A percentile compares a stretch with the other conserved stretches of the same genome.
Conservation (phyloP, 2,888 invertebrate genomes). For the Plemyria rubiginata region DNA sequence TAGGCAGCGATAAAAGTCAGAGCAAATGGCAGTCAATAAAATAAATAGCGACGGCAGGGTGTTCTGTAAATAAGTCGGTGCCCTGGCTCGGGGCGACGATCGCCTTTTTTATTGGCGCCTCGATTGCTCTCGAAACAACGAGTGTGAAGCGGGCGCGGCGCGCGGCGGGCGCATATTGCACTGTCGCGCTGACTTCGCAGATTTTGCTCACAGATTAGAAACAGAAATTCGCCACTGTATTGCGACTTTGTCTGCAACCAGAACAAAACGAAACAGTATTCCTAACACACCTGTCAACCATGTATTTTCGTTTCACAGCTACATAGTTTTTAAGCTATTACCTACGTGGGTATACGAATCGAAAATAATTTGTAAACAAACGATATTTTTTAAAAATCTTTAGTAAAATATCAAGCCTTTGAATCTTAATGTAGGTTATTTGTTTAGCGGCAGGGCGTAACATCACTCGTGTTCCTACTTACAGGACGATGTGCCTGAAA, state of each 20-base stretch:
- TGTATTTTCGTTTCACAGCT: neutral
- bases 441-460: too few relatives aligned
- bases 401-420: too few relatives aligned
- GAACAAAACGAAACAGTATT: slow-evolving; percentile 17
- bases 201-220: slow-evolving; percentile 77
- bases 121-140: slow-evolving; percentile 84
- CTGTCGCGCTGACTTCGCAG: slow-evolving; percentile 72
- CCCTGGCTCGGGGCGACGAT: slow-evolving; percentile 79
- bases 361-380: too few relatives aligned
- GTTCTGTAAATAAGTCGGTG: slow-evolving; percentile 84
- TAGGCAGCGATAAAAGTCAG: slow-evolving; percentile 82
- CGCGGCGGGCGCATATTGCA: slow-evolving; percentile 66
- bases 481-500: too few relatives aligned
- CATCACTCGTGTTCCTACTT: too few relatives aligned
- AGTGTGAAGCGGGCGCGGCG: slow-evolving; percentile 59
- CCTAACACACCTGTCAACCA: neutral
- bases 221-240: slow-evolving; percentile 51
- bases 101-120: slow-evolving; percentile 85
- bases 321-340: neutral
- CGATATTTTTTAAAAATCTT: too few relatives aligned
- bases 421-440: too few relatives aligned
- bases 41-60: slow-evolving; percentile 84
- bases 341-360: too few relatives aligned
- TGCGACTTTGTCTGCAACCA: slow-evolving; percentile 51
- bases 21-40: slow-evolving; percentile 84